Evolutionary conservation across 2,797 vertebrate species (phyloP), one percentile per base, ranked within the genome.

Genomic region (Galago senegalensis): DNA sequence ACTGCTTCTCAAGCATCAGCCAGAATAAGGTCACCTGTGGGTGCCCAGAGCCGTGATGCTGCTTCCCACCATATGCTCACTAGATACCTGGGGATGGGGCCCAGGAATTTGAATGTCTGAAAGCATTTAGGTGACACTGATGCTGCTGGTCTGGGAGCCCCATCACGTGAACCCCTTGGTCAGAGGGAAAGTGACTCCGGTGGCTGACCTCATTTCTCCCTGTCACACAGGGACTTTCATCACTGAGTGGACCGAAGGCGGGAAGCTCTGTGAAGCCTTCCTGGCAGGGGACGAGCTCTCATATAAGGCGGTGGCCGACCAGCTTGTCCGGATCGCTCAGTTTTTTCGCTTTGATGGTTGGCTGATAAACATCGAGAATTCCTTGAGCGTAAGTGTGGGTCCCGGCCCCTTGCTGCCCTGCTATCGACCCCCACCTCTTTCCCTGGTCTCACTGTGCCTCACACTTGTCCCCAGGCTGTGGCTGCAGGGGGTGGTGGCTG

Each of bases 321-420:
- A 99, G 97, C 99, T 99, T 23, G 99, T 99, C n/a, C 99, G 98
- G 95, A 98, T 99, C 0, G 99, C 99, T 65, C 98, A 98, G 97
- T 99, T 97, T 84, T 99, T 99, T 25, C 94, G 97, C 75, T 99
- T 99, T 0, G 99, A 99, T 0, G 99, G 99, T 91, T 99, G 99
- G 99, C 98, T 99, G 53, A 61, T 99, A 87, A 99, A 99, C 98
- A 99, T 99, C 0, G 99, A 99, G 98, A 99, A 99, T 96, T 0
- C 37, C 0, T 98, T 99, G 96, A 99, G 99, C 5, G 99, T 99
- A 97, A 99, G 99, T 97, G 0, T 0, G 0, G 0, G 16, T 82
- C 0, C 4, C 77, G 13, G 25, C 43, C 56, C 34, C 20, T 10
- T 34, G 4, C 6, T 5, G 7, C 77, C 4, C 1, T 9, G 5